Evolutionary conservation across 2,113 vertebrate species (phyloP).

Genomic region (Zosterops japonicus): DNA sequence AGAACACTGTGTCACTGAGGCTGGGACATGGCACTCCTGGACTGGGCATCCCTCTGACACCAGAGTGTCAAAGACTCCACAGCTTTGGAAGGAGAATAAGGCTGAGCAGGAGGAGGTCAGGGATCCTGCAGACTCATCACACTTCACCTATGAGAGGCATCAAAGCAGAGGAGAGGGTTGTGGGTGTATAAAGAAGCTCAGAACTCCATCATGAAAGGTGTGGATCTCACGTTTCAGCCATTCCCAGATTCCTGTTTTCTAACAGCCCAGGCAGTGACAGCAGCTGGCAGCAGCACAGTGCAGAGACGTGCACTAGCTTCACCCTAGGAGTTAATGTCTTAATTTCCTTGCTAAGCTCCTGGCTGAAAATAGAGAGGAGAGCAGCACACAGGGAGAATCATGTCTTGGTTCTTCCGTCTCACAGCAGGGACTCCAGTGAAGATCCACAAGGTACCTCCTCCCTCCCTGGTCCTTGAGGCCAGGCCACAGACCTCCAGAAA

Average conservation of each 20-base stretch:
- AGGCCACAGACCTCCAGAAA: background rate
- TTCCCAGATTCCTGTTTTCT: background rate
- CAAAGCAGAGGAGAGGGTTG: background rate
- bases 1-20: background rate
- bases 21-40: background rate
- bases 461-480: background rate
- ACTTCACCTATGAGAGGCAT: background rate
- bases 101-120: background rate
- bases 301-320: background rate
- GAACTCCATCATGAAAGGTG: background rate
- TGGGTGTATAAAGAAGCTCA: background rate
- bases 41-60: background rate
- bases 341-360: conserved; percentile 4
- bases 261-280: background rate
- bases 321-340: background rate
- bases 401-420: rapidly evolving
- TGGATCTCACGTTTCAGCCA: background rate
- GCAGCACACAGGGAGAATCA: background rate
- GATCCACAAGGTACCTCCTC: background rate
- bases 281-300: background rate
- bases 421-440: background rate
- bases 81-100: background rate
- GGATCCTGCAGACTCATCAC: background rate
- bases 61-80: background rate
- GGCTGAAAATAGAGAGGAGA: background rate